Conservation (phyloP, 1,140 invertebrate genomes). For the Hyles euphorbiae region DNA sequence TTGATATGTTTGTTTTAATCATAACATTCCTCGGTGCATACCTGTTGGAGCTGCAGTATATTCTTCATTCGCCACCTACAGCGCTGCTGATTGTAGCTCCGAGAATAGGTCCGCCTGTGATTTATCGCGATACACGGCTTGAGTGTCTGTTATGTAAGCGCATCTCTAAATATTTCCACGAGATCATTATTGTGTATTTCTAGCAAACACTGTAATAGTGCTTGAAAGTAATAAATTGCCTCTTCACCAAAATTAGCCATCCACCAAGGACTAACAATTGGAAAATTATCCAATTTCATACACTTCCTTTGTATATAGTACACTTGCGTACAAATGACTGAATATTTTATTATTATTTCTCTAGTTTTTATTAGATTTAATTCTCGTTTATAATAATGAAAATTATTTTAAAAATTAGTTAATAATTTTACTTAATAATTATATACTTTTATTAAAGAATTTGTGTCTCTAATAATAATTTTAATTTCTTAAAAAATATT, state of each 20-base stretch:
- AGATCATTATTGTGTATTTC: slow-evolving; percentile 25
- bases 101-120: slow-evolving; percentile 11
- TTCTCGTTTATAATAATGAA: no score
- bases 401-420: no score
- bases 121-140: slow-evolving; percentile 15
- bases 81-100: slow-evolving; percentile 12
- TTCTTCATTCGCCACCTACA: slow-evolving; percentile 2
- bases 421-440: no score
- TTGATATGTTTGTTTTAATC: slow-evolving; percentile 6
- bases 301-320: slow-evolving; percentile 54
- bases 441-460: no score
- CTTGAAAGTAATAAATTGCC: slow-evolving; percentile 44
- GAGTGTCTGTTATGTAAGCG: slow-evolving; percentile 17
- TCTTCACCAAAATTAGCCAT: slow-evolving; percentile 56
- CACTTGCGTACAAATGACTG: slow-evolving; percentile 23
- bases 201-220: slow-evolving; percentile 23
- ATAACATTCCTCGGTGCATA: slow-evolving; percentile 4
- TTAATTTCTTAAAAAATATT: no score
- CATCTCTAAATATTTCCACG: slow-evolving; percentile 21
- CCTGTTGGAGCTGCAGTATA: background rate
- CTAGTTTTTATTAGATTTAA: no score
- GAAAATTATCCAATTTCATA: slow-evolving; percentile 71
- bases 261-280: slow-evolving; percentile 54
- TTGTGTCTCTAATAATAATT: no score
- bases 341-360: no score